These are phyloP conservation scores for Morbakka virulenta DNA, from an alignment of 30 jellyfish, hydroid and myxozoan genomes.

Conservation along the genomic window DNA sequence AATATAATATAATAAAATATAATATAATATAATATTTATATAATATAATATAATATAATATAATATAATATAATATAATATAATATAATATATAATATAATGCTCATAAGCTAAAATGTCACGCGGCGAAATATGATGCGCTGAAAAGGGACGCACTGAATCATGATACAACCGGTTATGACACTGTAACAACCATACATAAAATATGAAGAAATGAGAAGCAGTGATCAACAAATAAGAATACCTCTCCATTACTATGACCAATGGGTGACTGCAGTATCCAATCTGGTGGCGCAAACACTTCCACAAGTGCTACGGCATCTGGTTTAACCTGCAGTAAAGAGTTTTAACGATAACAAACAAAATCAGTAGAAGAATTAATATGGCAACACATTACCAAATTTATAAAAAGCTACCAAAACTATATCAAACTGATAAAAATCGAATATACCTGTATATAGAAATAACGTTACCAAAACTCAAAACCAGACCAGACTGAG, in stretches of 20 bases:
- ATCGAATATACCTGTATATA: too few species aligned
- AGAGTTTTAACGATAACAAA: background rate
- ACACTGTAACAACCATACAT: too few species aligned
- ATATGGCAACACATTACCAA: background rate
- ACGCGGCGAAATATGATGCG: background rate
- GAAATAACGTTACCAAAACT: too few species aligned
- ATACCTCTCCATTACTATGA: conserved; percentile 74
- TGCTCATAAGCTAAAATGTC: background rate
- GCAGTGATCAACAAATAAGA: background rate
- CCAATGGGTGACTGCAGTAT: conserved; percentile 90
- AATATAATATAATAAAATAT: too few species aligned
- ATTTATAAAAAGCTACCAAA: background rate
- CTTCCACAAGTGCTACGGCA: conserved; percentile 75
- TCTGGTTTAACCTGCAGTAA: conserved; percentile 57
- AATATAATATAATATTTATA: background rate
- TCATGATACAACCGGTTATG: too few species aligned
- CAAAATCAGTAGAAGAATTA: background rate
- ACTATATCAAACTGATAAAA: too few species aligned
- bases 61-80: background rate
- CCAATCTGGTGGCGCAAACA: conserved; percentile 95
- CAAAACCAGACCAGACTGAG: too few species aligned
- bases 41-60: background rate
- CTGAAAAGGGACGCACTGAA: too few species aligned
- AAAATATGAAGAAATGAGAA: too few species aligned
- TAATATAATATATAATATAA: background rate